Base-by-base conservation (phyloP, 2,797 vertebrate genomes). In the Eospalax fontanierii region DNA sequence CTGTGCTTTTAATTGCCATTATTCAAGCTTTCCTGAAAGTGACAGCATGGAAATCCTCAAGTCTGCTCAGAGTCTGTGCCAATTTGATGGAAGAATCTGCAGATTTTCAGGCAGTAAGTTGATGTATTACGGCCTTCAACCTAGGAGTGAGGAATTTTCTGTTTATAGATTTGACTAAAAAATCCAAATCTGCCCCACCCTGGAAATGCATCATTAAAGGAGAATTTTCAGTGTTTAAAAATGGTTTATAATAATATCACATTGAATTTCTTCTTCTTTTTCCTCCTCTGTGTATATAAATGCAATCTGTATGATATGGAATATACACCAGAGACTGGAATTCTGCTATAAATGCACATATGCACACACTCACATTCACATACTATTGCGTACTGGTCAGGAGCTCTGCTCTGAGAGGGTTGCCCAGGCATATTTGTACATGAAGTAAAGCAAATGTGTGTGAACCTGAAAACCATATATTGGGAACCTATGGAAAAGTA, bases 21-120 rank as follows among this genome's bases (percentile, higher is more conserved):
- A 96, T 95, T 95, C 94, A 95, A 93, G 80, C 94, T 97, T 97
- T 95, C 90, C 95, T 97, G 89, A 87, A 93, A 78, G 75, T 89
- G 92, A 96, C 92, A 96, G 92, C 85, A 96, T 79, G 88, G 92
- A 97, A 97, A 89, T 89, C 73, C 82, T 92, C 68, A 93, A 90
- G 93, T 93, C 87, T 95, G 81, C 86, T 94, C 50, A 33, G 40
- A 92, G 93, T 76, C 88, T 66, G 71, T n/a, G 38, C 90, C 94
- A 93, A 50, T 85, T 81, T 93, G 63, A 93, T 96, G 94, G 83
- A 88, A 95, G 75, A 97, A 95, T 96, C 86, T 97, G 86, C 83
- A 96, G 63, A 93, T 89, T 94, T 94, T 93, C 95, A 95, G 87
- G 43, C 83, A 78, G 83, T 92, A 96, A 96, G 85, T 89, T 95